Percentiles rank a stretch among this genome's conserved stretches.
Evolutionary conservation across 1,140 invertebrate genomes (phyloP).

Genomic region (Epicauta chinensis): DNA sequence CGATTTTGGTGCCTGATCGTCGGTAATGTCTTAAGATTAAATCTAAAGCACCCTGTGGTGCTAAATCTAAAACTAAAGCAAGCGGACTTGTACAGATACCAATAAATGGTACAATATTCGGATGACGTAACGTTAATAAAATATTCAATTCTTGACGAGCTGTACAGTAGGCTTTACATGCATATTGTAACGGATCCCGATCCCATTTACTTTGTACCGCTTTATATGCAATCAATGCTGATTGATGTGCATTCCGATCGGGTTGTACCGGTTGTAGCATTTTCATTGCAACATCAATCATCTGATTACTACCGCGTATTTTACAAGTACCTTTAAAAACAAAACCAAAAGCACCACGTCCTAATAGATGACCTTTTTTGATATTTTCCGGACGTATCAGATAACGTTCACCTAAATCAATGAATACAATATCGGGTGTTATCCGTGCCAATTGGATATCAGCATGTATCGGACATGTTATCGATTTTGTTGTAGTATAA

Average conservation of each 20-base stretch:
- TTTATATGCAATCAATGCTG: slow-evolving; percentile 74
- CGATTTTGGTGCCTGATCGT: slow-evolving; percentile 73
- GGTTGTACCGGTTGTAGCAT: slow-evolving; percentile 92
- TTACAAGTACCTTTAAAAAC: slow-evolving; percentile 83
- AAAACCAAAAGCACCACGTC: slow-evolving; percentile 95
- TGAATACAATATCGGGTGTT: slow-evolving; percentile 82
- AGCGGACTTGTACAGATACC: slow-evolving; percentile 83
- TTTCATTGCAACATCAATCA: slow-evolving; percentile 85
- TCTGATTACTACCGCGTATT: slow-evolving; percentile 49
- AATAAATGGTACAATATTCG: slow-evolving; percentile 87
- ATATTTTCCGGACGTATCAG: slow-evolving; percentile 77
- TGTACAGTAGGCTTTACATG: slow-evolving; percentile 91
- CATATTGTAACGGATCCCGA: slow-evolving; percentile 80
- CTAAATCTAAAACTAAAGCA: slow-evolving; percentile 85
- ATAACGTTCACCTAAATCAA: slow-evolving; percentile 76
- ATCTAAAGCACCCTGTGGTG: slow-evolving; percentile 87
- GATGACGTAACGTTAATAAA: slow-evolving; percentile 74
- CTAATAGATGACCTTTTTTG: slow-evolving; percentile 72
- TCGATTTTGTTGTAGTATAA: slow-evolving; percentile 60
- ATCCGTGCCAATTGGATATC: slow-evolving; percentile 65
- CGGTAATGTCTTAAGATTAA: slow-evolving; percentile 73
- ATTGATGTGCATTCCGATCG: slow-evolving; percentile 65
- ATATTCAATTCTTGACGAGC: slow-evolving; percentile 92
- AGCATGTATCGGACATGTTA: slow-evolving; percentile 69
- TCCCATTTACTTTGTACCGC: slow-evolving; percentile 81